Base-by-base conservation (phyloP, 2,888 invertebrate species). In the Eupeodes latifasciatus region DNA sequence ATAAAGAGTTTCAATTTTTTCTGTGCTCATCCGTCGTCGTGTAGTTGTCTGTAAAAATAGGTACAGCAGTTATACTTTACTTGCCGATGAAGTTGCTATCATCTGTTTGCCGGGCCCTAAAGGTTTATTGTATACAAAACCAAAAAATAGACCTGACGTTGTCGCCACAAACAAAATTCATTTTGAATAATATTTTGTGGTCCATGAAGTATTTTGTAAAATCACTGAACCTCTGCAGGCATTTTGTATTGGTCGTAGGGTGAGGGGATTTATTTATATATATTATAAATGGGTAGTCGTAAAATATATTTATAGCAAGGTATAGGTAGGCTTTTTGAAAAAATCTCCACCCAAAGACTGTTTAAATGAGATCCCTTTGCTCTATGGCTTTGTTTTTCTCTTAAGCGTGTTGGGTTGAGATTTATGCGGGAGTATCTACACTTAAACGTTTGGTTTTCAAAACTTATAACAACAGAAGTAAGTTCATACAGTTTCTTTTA, bases 51-150 rank as follows among this genome's bases (percentile, higher is more conserved):
- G 62, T 47, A 57, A 19, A 19, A 36, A 51, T 61, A n/a, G 40
- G 40, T 61, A 81, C 9, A 59, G 1, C 40, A 40, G 40, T 3
- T 40, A 12, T 1, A 4, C 10, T 1, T n/a, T 6, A 9, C 14
- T 80, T 53, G 51, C 71, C 83, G 79, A 83, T 87, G 71, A 82
- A 72, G 87, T 74, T 78, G 74, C 74, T 81, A 74, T 81, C 85
- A 78, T 78, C 66, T 78, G 62, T 82, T 81, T 78, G 74, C 47
- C 53, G 55, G n/a, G 55, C 66, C 75, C 66, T 67, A 34, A 69
- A 55, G 84, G 27, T 19, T 51, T 27, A 27, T 27, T 27, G 27
- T 27, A 49, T 36, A 61, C 3, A 40, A 40, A 27, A 2, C 2
- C 1, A 27, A 40, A 40, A 40, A 40, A 40, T 80, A 71, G 19